Evolutionary conservation across 2,113 vertebrate species (phyloP).

Genomic region (Macaca mulatta): DNA sequence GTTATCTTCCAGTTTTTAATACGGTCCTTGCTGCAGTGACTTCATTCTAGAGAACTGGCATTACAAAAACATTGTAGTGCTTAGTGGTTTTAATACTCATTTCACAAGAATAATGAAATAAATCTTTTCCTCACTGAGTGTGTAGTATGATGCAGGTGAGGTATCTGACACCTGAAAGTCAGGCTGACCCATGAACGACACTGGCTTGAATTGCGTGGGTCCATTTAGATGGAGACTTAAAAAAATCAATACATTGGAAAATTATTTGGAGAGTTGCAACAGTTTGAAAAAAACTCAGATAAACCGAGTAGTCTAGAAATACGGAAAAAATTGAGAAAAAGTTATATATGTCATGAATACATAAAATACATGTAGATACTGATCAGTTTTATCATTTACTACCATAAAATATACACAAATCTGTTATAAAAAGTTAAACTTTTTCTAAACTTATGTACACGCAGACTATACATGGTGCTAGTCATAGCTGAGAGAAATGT

Average conservation of each 20-base stretch:
- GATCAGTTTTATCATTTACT: neutral
- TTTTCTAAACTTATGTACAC: neutral
- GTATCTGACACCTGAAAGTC: neutral
- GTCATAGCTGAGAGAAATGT: neutral
- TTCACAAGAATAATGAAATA: slow-evolving; percentile 49
- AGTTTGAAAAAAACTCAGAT: neutral
- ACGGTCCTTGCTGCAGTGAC: neutral
- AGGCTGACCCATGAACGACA: neutral
- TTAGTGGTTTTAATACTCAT: slow-evolving; percentile 33
- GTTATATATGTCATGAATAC: neutral
- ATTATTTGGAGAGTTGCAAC: neutral
- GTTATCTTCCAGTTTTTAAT: neutral
- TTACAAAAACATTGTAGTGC: neutral
- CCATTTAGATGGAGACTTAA: neutral
- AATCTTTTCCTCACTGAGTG: slow-evolving; percentile 17
- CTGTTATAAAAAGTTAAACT: neutral
- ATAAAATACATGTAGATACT: neutral
- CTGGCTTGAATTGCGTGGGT: neutral
- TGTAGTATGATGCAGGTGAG: neutral
- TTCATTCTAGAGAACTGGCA: neutral
- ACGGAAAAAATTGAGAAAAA: neutral
- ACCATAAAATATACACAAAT: neutral
- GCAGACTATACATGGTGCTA: neutral
- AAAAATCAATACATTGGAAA: neutral
- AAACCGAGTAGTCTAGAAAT: neutral